These are phyloP conservation scores for Philereme vetulata DNA, from an alignment of 2,888 invertebrate species.

Conservation along the genomic window DNA sequence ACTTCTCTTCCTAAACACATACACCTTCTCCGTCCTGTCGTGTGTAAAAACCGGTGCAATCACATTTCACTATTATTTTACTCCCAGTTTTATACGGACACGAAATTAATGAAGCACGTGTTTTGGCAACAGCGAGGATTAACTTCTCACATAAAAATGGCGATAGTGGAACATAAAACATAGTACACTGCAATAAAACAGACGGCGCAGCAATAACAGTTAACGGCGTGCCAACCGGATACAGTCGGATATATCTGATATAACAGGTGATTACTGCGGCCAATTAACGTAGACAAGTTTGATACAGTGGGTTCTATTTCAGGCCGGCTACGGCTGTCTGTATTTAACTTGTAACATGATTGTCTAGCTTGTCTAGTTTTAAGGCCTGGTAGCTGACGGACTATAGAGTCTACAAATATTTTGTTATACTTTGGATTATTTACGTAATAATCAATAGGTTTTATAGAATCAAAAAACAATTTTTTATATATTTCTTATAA, in stretches of 20 bases:
- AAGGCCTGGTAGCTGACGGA: no score
- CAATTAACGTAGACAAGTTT: constrained; percentile 53
- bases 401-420: no score
- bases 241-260: constrained; percentile 48
- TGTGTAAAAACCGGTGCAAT: constrained; percentile 8
- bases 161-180: constrained; percentile 45
- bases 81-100: constrained; percentile 8
- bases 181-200: constrained; percentile 51
- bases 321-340: neutral
- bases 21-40: no score
- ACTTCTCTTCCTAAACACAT: no score
- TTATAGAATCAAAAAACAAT: no score
- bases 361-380: no score
- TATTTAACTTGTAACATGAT: no score
- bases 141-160: constrained; percentile 33
- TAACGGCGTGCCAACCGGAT: constrained; percentile 46
- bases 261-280: constrained; percentile 60
- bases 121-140: constrained; percentile 31
- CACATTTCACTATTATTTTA: constrained; percentile 11
- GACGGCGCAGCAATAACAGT: constrained; percentile 56
- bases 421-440: no score
- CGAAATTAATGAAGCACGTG: constrained; percentile 32
- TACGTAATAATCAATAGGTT: no score
- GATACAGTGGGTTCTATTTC: constrained; percentile 29
- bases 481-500: no score